These are phyloP conservation scores for Mermis nigrescens DNA, from an alignment of 2,888 invertebrate species.

Conservation along the genomic window DNA sequence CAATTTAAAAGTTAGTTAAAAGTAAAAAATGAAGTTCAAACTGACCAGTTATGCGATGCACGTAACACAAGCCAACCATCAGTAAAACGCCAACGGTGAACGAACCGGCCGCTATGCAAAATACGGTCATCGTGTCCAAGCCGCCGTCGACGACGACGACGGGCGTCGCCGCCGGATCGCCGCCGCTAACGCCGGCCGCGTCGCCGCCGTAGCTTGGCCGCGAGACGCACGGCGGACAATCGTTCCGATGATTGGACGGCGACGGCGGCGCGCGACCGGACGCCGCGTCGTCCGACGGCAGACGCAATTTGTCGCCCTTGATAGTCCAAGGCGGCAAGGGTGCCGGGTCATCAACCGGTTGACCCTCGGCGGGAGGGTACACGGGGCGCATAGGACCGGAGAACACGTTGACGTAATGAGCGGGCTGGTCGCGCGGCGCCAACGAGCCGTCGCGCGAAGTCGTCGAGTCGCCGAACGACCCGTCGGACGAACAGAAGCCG, in stretches of 20 bases:
- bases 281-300: neutral
- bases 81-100: conserved; percentile 7
- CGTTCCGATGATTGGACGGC: neutral
- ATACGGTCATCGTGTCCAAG: neutral
- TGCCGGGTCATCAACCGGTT: neutral
- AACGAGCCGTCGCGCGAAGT: too few relatives aligned
- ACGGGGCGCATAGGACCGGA: neutral
- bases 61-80: conserved; percentile 7
- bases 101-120: conserved; percentile 1
- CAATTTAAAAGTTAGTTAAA: too few relatives aligned
- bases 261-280: neutral
- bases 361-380: neutral
- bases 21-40: too few relatives aligned
- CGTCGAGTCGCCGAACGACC: too few relatives aligned
- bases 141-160: neutral
- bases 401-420: neutral
- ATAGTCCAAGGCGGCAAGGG: neutral
- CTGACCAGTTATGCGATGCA: conserved; percentile 6
- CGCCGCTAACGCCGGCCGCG: neutral
- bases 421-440: too few relatives aligned
- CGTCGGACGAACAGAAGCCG: too few relatives aligned
- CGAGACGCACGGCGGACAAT: neutral
- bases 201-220: neutral
- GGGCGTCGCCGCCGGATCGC: neutral
- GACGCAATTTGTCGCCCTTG: neutral